A percentile compares a stretch with the other conserved stretches of the same genome.
Evolutionary conservation across 2,797 vertebrate genomes (phyloP).

Genomic region (Delichon dasypus): DNA sequence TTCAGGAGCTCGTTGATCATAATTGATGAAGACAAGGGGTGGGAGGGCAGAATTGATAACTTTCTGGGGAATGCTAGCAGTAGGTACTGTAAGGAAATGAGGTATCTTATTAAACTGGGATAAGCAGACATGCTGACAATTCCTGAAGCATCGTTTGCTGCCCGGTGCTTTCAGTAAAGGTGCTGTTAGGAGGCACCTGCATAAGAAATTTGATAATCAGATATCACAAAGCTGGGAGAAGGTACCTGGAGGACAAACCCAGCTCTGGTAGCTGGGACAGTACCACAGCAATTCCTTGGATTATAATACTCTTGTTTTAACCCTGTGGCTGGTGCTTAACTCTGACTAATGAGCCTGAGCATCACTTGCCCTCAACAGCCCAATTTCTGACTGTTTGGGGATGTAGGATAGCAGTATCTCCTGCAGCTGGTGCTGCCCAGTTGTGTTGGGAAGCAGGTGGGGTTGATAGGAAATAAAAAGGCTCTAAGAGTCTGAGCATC

Average conservation of each 20-base stretch:
- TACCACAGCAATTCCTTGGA: background rate
- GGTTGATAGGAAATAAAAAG: background rate
- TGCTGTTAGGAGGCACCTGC: background rate
- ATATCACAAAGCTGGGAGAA: background rate
- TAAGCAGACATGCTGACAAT: conserved; percentile 13
- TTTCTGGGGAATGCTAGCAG: conserved; percentile 23
- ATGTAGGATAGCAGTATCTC: background rate
- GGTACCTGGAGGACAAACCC: background rate
- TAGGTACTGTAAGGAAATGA: conserved; percentile 10
- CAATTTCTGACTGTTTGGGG: background rate
- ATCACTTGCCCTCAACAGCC: background rate
- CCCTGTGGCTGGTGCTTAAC: background rate
- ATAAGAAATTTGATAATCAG: background rate
- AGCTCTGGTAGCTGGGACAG: background rate
- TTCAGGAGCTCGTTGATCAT: conserved; percentile 28
- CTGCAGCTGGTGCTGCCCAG: background rate
- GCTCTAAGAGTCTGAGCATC: background rate
- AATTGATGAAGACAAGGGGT: conserved; percentile 40
- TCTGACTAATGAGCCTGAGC: background rate
- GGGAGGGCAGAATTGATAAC: conserved; percentile 53
- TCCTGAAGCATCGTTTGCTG: background rate
- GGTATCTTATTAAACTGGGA: conserved; percentile 27
- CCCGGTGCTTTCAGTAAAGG: background rate
- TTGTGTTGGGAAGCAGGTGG: background rate
- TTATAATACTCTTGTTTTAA: background rate